Base-by-base conservation (phyloP, 2,113 vertebrate species). In the Tamias sibiricus region DNA sequence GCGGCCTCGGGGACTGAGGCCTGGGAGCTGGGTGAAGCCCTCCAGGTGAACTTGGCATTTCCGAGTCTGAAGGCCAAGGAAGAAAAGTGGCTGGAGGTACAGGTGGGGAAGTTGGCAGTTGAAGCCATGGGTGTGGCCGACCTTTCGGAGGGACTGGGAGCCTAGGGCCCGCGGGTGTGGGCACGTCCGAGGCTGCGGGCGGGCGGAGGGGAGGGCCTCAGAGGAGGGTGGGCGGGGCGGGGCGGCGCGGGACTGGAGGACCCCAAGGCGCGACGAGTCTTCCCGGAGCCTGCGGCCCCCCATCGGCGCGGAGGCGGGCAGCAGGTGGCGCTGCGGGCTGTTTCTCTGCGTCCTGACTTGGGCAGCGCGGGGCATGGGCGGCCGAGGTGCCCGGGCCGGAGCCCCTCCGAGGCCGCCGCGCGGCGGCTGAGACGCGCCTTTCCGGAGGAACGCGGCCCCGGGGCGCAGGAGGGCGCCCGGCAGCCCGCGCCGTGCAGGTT, bases 311-410 rank as follows among this genome's bases (percentile, higher is more conserved):
- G 32, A 42, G 20, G 9, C 28, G 1, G 71, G 42, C 97, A 87
- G 94, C 91, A 96, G 95, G 52, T 72, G 96, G 88, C 85, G 86
- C 91, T 83, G 82, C 7, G 17, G 85, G 86, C 77, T 32, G 75
- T n/a, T n/a, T 47, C 7, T 19, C 24, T 2, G 68, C 14, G 35
- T 49, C 24, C 1, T 2, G 77, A 57, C 22, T 37, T 14, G 0
- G 32, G 79, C n/a, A 24, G 68, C 20, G 71, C 32, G 2, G 19
- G 12, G 8, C 3, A 11, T 6, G 49, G 37, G 14, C 0, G 8
- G 64, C 24, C 1, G 6, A 6, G 30, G 16, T 30, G 35, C 16
- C 42, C 20, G 17, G 42, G n/a, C 32, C 30, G 16, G 37, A 26
- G 20, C 49, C 30, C 5, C n/a, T 59, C 20, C 22, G 47, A 22